phyloP scores from a whole-genome alignment of 2,113 vertebrate genomes.

The Burhinus oedicnemus region DNA sequence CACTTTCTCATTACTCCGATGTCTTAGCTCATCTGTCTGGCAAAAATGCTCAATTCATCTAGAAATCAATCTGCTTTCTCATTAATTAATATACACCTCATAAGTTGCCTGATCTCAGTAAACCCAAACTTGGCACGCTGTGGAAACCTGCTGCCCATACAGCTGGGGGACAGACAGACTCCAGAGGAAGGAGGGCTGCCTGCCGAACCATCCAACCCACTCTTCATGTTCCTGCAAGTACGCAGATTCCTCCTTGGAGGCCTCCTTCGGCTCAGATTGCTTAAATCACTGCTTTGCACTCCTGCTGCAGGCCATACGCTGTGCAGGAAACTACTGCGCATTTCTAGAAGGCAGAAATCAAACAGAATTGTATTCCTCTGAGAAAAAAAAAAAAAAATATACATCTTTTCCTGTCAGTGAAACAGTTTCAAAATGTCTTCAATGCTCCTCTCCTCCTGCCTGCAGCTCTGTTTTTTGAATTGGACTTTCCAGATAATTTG shows the following conservation, averaged over 20 bases:
- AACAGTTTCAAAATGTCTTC: slow-evolving; percentile 9
- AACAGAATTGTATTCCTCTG: neutral
- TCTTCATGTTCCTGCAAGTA: neutral
- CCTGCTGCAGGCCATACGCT: neutral
- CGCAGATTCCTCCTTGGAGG: neutral
- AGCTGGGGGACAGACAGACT: neutral
- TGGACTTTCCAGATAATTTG: slow-evolving; percentile 7
- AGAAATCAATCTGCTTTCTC: neutral
- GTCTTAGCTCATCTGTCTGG: neutral
- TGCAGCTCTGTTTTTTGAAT: neutral
- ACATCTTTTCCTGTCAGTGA: neutral
- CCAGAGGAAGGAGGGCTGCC: neutral
- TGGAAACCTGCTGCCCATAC: neutral
- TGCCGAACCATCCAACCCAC: neutral
- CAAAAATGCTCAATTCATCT: neutral
- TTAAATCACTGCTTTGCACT: neutral
- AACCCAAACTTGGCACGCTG: neutral
- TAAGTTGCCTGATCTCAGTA: neutral
- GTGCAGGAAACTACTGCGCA: neutral
- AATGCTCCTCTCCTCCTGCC: neutral
- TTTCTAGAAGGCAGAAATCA: neutral
- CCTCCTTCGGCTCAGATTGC: neutral
- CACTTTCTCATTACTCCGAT: neutral
- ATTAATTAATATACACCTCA: neutral
- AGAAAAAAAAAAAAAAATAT: neutral